phyloP scores from a whole-genome alignment of 92 coral and sea anemone species.

The Pocillopora grandis region DNA sequence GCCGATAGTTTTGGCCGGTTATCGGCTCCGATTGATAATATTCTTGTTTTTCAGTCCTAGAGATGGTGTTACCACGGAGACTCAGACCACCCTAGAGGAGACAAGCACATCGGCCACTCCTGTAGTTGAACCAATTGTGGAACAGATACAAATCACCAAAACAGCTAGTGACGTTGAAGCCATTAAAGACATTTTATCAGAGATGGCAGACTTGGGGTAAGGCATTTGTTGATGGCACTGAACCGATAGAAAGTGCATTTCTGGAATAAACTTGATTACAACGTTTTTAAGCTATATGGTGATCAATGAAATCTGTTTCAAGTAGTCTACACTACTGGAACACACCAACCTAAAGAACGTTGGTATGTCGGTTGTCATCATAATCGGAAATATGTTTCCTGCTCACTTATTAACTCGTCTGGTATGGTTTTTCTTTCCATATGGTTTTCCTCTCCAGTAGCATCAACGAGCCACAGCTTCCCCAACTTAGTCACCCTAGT shows the following conservation, averaged over 20 bases:
- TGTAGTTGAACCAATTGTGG: background rate
- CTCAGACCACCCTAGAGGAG: slow-evolving; percentile 24
- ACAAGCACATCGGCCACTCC: slow-evolving; percentile 1
- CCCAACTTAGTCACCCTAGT: slow-evolving; percentile 51
- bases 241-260: too few species aligned
- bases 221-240: background rate
- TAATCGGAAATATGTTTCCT: too few species aligned
- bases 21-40: background rate
- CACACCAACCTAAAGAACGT: too few species aligned
- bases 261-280: too few species aligned
- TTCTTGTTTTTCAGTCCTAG: background rate
- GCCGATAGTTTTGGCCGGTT: too few species aligned
- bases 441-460: background rate
- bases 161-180: slow-evolving; percentile 54
- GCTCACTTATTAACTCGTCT: background rate
- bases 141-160: background rate
- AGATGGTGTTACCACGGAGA: slow-evolving; percentile 4
- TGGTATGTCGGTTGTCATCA: too few species aligned
- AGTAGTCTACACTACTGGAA: too few species aligned
- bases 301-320: too few species aligned
- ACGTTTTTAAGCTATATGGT: too few species aligned
- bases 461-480: slow-evolving; percentile 21
- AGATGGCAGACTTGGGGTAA: slow-evolving; percentile 71
- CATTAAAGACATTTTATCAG: slow-evolving; percentile 71
- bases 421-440: background rate